Evolutionary conservation across 1,140 invertebrate genomes (phyloP), one percentile per base, ranked within the genome.

Genomic region (Schlechtendalia chinensis): DNA sequence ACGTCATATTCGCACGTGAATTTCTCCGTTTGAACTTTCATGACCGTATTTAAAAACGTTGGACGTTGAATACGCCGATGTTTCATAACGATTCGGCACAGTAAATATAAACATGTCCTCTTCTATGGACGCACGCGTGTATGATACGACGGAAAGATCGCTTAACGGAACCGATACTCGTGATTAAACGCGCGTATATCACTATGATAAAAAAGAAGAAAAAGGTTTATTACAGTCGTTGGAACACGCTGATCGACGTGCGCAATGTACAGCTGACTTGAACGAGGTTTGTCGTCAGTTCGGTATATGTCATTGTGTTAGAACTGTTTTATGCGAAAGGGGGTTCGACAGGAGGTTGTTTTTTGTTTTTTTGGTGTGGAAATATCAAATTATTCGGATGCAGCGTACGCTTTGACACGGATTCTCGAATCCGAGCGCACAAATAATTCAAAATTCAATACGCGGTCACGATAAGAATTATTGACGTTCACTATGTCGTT

Each of bases 281-380:
- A 39, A 39, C 3, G 8, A 39, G 3, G 8, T 39, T 39, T 8
- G 8, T 39, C 32, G 32, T 39, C 8, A 8, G 32, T 39, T 39
- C 32, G 32, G 32, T 8, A 39, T n/a, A 45, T 45, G 10, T 45
- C 8, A 12, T 50, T 50, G 47, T 50, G 1, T 50, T 50, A 1
- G 47, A 50, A 12, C 14, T 50, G 1, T 50, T 50, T 50, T 50
- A 6, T 50, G 5, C 14, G 47, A 50, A 6, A 4, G n/a, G 47
- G 5, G 5, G 5, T 50, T n/a, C 19, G 19, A 22, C 54, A n/a
- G 24, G 22, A 17, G 47, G 24, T 45, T n/a, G n/a, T n/a, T n/a
- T n/a, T n/a, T n/a, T n/a, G n/a, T n/a, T 56, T 77, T 77, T 77
- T 77, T 17, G 22, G 56, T 8, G 39, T 50, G 24, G 75, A 79